Evolutionary conservation across 2,113 vertebrate genomes (phyloP), one percentile per base, ranked within the genome.

Genomic region (Parus major): DNA sequence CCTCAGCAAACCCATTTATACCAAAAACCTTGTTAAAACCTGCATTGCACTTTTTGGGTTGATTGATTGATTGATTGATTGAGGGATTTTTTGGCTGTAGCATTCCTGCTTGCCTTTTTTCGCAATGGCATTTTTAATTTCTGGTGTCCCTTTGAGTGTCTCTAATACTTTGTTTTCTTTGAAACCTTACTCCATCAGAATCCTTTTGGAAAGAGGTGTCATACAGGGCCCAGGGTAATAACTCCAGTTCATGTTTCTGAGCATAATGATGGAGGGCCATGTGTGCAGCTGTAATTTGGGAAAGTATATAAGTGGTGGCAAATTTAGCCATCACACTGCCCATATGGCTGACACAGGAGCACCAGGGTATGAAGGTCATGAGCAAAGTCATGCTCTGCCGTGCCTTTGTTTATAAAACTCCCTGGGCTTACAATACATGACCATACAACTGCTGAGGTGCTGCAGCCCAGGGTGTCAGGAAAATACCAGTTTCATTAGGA

Each of bases 401-500:
- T 94, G 88, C 80, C 81, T 97, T 96, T 98, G 95, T 97, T 96
- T 97, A 88, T 95, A 94, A 96, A 93, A 83, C 75, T 91, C 90
- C 88, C 42, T 88, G 91, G 84, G 44, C 77, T 97, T 97, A 94
- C 91, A 95, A 91, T 94, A 93, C 94, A 88, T 93, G 88, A 55
- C 65, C 82, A 65, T 59, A 95, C 75, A 91, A 80, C 77, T 68
- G 82, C 89, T 29, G 90, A 95, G 92, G 92, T 94, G 78, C 90
- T 89, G 75, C 76, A 96, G 93, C 88, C 70, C 16, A 15, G 93
- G 93, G 95, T 97, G 96, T 98, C 90, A 86, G 96, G 88, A 94
- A 98, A 98, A 97, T 92, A 92, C 95, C 94, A 96, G 94, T 97
- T 97, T 96, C 97, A 96, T 97, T 96, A 97, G 98, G 92, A 87